Conservation (phyloP, 1,140 invertebrate species). For the Conus ventricosus region DNA sequence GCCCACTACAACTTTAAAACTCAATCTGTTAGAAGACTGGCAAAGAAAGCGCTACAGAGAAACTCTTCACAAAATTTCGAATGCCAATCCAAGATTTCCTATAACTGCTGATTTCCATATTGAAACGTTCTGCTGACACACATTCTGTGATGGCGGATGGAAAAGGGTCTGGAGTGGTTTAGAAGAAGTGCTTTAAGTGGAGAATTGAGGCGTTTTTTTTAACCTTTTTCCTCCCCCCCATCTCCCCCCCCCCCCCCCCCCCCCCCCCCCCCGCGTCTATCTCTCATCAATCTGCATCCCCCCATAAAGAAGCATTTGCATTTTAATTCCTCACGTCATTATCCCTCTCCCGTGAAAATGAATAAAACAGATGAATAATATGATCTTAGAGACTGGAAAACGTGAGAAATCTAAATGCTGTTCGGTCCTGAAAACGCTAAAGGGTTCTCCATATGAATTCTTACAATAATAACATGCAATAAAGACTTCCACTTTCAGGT, state of each 20-base stretch:
- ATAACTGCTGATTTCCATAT: not conserved
- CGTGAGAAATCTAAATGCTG: too few species aligned
- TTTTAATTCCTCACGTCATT: too few species aligned
- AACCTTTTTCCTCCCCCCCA: too few species aligned
- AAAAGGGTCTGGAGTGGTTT: not conserved
- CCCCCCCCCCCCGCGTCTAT: not conserved
- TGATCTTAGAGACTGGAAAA: too few species aligned
- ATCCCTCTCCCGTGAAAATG: too few species aligned
- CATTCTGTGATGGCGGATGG: not conserved
- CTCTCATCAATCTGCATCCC: not conserved
- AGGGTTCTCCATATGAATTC: too few species aligned
- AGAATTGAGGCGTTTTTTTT: not conserved
- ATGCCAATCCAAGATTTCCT: not conserved
- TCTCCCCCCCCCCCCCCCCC: not conserved
- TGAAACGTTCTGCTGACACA: not conserved
- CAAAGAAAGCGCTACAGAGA: not conserved
- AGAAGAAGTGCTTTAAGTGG: not conserved
- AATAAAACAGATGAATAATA: too few species aligned
- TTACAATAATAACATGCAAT: too few species aligned
- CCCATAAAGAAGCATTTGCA: too few species aligned
- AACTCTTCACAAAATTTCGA: not conserved
- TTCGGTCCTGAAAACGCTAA: too few species aligned
- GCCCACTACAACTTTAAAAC: not conserved
- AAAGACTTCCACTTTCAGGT: too few species aligned
- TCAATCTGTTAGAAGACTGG: not conserved